phyloP scores from a whole-genome alignment of 2,888 invertebrate species.

The Stenotaenia linearis region DNA sequence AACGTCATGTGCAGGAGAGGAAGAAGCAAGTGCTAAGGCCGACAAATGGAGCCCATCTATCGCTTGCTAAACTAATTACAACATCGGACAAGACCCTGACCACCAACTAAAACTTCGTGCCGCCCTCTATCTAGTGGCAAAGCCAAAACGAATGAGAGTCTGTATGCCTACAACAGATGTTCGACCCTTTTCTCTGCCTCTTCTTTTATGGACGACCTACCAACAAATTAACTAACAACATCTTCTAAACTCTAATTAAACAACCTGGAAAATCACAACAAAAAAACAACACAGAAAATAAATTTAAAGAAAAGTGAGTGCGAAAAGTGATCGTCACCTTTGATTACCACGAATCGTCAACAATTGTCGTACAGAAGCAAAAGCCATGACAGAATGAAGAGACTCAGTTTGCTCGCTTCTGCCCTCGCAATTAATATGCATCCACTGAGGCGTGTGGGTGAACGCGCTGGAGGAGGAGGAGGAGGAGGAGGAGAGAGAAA shows the following conservation, averaged over 20 bases:
- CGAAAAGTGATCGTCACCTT: neutral
- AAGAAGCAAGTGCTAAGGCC: neutral
- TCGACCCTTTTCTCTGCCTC: neutral
- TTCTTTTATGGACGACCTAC: neutral
- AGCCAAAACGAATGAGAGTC: neutral
- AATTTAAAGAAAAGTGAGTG: neutral
- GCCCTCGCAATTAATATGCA: slow-evolving; percentile 19
- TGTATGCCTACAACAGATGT: slow-evolving; percentile 1
- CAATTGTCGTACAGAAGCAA: neutral
- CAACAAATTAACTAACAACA: neutral
- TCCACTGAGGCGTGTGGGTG: slow-evolving; percentile 19
- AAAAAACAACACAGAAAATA: neutral
- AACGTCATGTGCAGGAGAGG: slow-evolving; percentile 2
- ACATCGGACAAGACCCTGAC: slow-evolving; percentile 11
- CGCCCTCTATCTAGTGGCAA: neutral
- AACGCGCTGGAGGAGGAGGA: slow-evolving; percentile 3
- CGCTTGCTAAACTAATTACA: slow-evolving; percentile 13
- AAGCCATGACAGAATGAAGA: neutral
- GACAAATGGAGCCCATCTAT: slow-evolving; percentile 9
- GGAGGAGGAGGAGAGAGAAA: neutral
- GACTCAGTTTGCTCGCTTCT: slow-evolving; percentile 1
- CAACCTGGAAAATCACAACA: neutral
- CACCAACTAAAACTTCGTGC: slow-evolving; percentile 11
- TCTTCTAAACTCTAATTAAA: neutral
- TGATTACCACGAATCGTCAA: neutral